Percentiles rank a stretch among this genome's conserved stretches.
Evolutionary conservation across 2,888 invertebrate species (phyloP).

Genomic region (Nomada fucata): DNA sequence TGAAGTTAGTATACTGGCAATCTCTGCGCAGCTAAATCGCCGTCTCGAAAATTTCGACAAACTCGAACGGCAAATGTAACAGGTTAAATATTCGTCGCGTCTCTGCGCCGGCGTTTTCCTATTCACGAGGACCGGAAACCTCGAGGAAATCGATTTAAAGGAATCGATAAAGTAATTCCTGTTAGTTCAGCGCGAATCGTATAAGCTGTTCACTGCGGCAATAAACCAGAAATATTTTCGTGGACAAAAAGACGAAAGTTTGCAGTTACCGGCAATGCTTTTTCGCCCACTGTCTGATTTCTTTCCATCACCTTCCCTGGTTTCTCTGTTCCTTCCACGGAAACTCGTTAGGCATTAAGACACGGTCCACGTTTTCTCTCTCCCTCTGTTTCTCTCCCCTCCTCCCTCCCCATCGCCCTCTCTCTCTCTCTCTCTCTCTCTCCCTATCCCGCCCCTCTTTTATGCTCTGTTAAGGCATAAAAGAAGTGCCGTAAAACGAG

Average conservation of each 20-base stretch:
- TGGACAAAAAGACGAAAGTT: constrained; percentile 37
- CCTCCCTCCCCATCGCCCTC: no score
- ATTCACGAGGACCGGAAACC: background rate
- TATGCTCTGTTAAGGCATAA: constrained; percentile 57
- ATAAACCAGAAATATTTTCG: constrained; percentile 59
- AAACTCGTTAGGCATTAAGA: constrained; percentile 68
- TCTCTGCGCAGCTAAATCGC: no score
- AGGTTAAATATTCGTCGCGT: background rate
- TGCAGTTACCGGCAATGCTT: constrained; percentile 10
- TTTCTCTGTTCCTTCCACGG: constrained; percentile 46
- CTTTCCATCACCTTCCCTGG: constrained; percentile 19
- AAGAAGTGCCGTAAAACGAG: constrained; percentile 68
- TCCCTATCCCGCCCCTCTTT: constrained; percentile 25
- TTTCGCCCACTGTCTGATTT: constrained; percentile 25
- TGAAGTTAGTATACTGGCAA: no score
- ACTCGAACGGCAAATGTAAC: background rate
- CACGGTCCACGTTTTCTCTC: constrained; percentile 43
- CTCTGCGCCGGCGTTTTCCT: background rate
- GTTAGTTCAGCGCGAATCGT: constrained; percentile 27
- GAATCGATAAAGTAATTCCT: constrained; percentile 33
- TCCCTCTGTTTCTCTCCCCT: constrained; percentile 15
- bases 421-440: constrained; percentile 11
- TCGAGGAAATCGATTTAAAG: constrained; percentile 18
- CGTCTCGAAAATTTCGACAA: no score
- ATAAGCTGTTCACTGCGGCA: constrained; percentile 52